These are phyloP conservation scores for Catharus fuscescens DNA, from an alignment of 2,113 vertebrate genomes.

Conservation along the genomic window DNA sequence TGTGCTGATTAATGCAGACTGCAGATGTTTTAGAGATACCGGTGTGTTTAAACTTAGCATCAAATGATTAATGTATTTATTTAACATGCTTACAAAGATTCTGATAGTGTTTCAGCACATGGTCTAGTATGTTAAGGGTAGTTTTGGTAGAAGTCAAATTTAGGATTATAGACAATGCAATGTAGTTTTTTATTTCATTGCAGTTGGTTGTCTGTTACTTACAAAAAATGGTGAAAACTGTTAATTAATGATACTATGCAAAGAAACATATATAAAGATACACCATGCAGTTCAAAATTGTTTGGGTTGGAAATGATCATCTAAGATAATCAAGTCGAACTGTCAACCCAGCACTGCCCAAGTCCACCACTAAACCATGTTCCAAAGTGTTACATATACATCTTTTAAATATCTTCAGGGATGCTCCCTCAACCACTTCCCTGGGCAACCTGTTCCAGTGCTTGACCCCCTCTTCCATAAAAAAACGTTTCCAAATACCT, in stretches of 20 bases:
- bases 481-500: neutral
- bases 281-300: neutral
- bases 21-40: slow-evolving; percentile 67
- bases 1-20: slow-evolving; percentile 60
- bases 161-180: neutral
- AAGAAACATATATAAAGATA: neutral
- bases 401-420: neutral
- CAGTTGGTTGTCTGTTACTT: neutral
- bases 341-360: neutral
- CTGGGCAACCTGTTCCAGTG: neutral
- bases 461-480: no score
- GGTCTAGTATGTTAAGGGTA: neutral
- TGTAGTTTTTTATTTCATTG: neutral
- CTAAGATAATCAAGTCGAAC: neutral
- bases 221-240: neutral
- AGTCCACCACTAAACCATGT: neutral
- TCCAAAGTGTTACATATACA: neutral
- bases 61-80: slow-evolving; percentile 24
- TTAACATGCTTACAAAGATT: neutral
- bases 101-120: neutral
- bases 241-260: neutral
- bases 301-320: neutral
- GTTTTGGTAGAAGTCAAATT: neutral
- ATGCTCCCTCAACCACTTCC: neutral
- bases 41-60: slow-evolving; percentile 17